These are phyloP conservation scores for Aepyceros melampus DNA, from an alignment of 2,113 vertebrate genomes.

Conservation along the genomic window DNA sequence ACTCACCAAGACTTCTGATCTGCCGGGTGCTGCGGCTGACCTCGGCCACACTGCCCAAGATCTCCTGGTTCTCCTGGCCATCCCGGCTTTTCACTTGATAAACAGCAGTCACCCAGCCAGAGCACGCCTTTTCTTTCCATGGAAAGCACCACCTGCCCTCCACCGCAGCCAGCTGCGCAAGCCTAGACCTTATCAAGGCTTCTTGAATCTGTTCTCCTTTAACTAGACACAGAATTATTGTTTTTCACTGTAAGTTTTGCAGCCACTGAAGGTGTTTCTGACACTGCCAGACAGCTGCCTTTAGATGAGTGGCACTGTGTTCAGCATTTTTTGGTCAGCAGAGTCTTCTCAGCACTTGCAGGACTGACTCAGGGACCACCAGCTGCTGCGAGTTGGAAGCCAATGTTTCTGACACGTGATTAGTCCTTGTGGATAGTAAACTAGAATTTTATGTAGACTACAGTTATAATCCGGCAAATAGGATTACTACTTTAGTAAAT, in stretches of 20 bases:
- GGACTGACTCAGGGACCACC: not conserved
- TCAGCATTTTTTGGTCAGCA: too few relatives aligned
- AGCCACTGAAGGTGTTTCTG: not conserved
- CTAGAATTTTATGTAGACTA: not conserved
- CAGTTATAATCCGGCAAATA: not conserved
- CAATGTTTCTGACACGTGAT: not conserved
- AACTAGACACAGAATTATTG: not conserved
- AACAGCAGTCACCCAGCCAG: not conserved
- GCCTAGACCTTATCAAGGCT: not conserved
- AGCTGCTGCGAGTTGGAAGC: not conserved
- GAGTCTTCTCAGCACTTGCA: rapidly evolving
- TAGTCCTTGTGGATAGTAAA: not conserved
- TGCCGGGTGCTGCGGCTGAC: rapidly evolving
- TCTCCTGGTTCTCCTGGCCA: not conserved
- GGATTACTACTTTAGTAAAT: not conserved
- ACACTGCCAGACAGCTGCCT: not conserved
- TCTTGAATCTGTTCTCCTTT: not conserved
- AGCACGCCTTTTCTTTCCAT: not conserved
- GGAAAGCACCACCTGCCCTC: not conserved
- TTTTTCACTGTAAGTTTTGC: not conserved
- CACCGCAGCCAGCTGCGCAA: not conserved
- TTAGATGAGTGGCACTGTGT: not conserved
- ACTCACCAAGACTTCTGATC: too few relatives aligned
- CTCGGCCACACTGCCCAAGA: rapidly evolving
- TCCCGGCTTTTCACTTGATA: not conserved